These are phyloP conservation scores for Drosophila rellima DNA, from an alignment of 2,888 invertebrate species.

Conservation along the genomic window DNA sequence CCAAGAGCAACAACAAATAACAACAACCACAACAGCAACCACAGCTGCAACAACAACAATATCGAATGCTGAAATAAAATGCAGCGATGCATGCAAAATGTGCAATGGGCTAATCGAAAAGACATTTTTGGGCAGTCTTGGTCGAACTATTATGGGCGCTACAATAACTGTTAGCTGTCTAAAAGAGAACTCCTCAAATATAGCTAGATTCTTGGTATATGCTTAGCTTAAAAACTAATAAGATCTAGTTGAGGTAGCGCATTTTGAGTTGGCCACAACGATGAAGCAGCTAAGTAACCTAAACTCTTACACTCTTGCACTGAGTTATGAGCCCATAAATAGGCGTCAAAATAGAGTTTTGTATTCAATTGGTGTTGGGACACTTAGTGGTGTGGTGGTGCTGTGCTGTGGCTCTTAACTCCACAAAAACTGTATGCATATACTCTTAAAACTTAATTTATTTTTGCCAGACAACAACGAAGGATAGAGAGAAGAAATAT, in stretches of 20 bases:
- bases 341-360: slow-evolving; percentile 60
- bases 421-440: slow-evolving; percentile 34
- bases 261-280: slow-evolving; percentile 13
- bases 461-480: slow-evolving; percentile 25
- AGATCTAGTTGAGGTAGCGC: slow-evolving; percentile 6
- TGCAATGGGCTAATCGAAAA: slow-evolving; percentile 46
- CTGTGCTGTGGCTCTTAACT: slow-evolving; percentile 14
- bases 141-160: slow-evolving; percentile 32
- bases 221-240: background rate
- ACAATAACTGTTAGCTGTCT: background rate
- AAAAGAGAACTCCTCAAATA: background rate
- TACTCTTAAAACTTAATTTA: slow-evolving; percentile 38
- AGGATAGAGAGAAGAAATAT: slow-evolving; percentile 8
- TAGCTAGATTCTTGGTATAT: background rate
- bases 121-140: slow-evolving; percentile 34
- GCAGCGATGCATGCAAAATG: slow-evolving; percentile 65
- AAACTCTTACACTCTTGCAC: background rate
- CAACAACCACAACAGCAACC: slow-evolving; percentile 22
- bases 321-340: slow-evolving; percentile 42
- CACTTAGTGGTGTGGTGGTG: slow-evolving; percentile 16
- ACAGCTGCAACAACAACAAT: slow-evolving; percentile 16
- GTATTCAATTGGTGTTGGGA: slow-evolving; percentile 44
- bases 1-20: slow-evolving; percentile 54
- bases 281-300: slow-evolving; percentile 18
- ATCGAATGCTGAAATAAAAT: slow-evolving; percentile 46